These are phyloP conservation scores for Nephila pilipes DNA, from an alignment of 1,140 invertebrate species.

Conservation along the genomic window DNA sequence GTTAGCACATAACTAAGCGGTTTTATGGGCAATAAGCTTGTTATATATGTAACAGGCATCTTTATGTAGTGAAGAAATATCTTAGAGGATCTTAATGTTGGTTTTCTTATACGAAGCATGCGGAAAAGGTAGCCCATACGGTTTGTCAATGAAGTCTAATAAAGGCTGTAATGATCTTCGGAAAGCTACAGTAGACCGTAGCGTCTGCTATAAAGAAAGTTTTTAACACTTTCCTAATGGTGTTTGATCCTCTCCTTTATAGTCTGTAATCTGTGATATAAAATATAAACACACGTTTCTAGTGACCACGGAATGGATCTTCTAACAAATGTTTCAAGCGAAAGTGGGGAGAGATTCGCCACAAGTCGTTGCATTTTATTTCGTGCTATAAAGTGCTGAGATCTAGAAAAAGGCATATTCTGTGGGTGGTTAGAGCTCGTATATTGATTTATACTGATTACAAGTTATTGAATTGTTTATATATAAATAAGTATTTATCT, in stretches of 20 bases:
- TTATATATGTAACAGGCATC: constrained; percentile 2
- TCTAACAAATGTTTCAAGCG: constrained; percentile 9
- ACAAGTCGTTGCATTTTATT: constrained; percentile 23
- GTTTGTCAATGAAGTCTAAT: constrained; percentile 17
- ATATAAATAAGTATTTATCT: too few species aligned
- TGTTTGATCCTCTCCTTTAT: constrained; percentile 34
- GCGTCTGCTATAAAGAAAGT: not conserved
- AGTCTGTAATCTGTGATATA: constrained; percentile 20
- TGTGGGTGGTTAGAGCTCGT: too few species aligned
- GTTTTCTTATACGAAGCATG: not conserved
- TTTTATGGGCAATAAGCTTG: not conserved
- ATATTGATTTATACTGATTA: too few species aligned
- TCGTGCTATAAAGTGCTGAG: not conserved
- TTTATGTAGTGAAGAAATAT: constrained; percentile 25
- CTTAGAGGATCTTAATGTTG: constrained; percentile 16
- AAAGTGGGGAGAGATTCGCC: not conserved
- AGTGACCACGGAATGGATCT: not conserved
- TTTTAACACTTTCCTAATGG: constrained; percentile 35
- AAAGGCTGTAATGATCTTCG: not conserved
- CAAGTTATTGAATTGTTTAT: too few species aligned
- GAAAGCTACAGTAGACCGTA: not conserved
- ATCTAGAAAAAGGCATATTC: not conserved
- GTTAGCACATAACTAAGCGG: not conserved
- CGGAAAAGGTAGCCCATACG: not conserved
- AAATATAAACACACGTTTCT: constrained; percentile 9